A percentile compares a stretch with the other conserved stretches of the same genome.
Conservation (phyloP, 2,888 invertebrate genomes). For the Meteorus cinctellus region DNA sequence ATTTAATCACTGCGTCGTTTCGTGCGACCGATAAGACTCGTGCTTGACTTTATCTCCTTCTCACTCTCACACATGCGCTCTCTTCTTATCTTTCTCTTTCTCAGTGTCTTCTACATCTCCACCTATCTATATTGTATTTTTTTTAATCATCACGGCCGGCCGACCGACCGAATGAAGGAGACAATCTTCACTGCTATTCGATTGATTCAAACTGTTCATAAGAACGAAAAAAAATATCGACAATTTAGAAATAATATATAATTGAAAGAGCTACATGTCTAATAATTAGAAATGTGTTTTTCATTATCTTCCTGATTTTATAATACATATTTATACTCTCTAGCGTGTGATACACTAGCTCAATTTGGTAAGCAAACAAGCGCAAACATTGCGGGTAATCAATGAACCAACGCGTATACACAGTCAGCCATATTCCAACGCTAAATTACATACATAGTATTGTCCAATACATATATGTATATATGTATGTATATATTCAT, state of each 20-base stretch:
- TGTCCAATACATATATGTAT: neutral
- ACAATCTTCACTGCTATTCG: neutral
- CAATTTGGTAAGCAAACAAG: conserved; percentile 21
- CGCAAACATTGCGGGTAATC: conserved; percentile 33
- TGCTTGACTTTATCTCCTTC: conserved; percentile 26
- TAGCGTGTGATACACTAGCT: conserved; percentile 6
- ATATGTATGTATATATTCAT: neutral
- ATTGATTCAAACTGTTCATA: too few species aligned
- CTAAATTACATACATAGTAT: neutral
- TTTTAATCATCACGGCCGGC: neutral
- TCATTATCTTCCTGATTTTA: conserved; percentile 8
- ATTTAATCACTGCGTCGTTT: conserved; percentile 47
- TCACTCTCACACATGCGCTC: neutral
- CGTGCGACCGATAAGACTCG: conserved; percentile 34
- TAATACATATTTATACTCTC: conserved; percentile 9
- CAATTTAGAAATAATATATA: neutral
- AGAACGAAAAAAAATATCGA: too few species aligned
- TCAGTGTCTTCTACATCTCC: neutral
- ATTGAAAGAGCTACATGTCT: neutral
- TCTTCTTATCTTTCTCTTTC: conserved; percentile 13
- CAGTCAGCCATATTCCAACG: conserved; percentile 24
- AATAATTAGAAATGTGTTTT: neutral
- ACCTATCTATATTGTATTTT: neutral
- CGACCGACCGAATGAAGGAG: neutral
- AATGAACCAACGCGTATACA: conserved; percentile 32